Conservation (phyloP, 2,113 vertebrate species). For the Bothrops jararaca region DNA sequence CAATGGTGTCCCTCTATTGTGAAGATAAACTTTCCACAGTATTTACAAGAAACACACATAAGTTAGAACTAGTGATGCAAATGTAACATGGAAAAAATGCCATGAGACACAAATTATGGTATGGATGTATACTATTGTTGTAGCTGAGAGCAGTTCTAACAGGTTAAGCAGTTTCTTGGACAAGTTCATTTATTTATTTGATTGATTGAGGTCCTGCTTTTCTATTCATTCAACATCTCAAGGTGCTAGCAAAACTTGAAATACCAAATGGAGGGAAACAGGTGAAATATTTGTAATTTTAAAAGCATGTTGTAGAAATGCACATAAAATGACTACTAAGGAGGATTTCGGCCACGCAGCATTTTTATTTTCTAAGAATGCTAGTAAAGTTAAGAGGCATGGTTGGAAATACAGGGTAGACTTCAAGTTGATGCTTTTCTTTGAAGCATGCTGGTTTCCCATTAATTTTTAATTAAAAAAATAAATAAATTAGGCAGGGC, state of each 20-base stretch:
- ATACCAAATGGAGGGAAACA: not conserved
- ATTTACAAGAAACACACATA: not conserved
- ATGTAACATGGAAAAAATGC: not conserved
- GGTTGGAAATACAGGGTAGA: not conserved
- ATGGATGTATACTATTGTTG: not conserved
- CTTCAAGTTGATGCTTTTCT: not conserved
- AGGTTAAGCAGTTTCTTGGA: not conserved
- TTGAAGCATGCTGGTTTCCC: not conserved
- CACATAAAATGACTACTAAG: not conserved
- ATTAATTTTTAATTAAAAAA: not conserved
- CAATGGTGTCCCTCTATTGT: not conserved
- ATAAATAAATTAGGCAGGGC: not conserved
- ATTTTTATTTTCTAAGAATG: not conserved
- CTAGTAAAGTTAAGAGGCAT: not conserved
- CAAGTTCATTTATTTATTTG: not conserved
- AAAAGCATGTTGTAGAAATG: not conserved
- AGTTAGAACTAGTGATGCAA: not conserved
- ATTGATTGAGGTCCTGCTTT: not conserved
- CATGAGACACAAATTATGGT: not conserved
- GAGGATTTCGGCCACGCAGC: not conserved
- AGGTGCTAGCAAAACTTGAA: not conserved
- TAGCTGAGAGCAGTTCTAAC: not conserved
- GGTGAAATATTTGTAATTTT: not conserved
- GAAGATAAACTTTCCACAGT: not conserved
- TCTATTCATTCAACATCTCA: not conserved